phyloP scores from a whole-genome alignment of 2,113 vertebrate genomes.

The Xerus inauris region DNA sequence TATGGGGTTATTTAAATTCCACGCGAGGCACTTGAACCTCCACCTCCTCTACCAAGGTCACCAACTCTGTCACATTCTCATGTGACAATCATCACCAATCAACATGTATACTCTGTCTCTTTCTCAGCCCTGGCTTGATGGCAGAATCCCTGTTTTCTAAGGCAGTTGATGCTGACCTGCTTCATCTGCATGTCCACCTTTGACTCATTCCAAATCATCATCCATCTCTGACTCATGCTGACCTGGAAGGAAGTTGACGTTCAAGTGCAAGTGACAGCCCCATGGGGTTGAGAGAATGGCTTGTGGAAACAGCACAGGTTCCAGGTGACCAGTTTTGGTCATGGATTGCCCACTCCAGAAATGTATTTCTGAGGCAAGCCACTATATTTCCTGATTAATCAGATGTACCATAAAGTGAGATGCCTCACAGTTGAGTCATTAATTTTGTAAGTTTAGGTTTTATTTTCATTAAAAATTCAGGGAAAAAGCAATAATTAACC shows the following conservation, averaged over 20 bases:
- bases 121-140: neutral
- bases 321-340: neutral
- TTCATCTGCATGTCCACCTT: neutral
- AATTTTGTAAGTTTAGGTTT: neutral
- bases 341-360: neutral
- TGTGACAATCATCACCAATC: neutral
- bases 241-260: neutral
- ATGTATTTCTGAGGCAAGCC: neutral
- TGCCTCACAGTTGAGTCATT: neutral
- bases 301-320: fast-evolving
- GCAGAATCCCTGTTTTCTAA: neutral
- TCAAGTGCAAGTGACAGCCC: neutral
- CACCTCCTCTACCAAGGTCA: neutral
- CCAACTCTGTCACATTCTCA: neutral
- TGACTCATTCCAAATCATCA: neutral
- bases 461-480: neutral
- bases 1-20: neutral
- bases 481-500: neutral
- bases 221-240: neutral
- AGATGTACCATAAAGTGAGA: neutral
- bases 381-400: neutral
- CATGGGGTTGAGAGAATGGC: fast-evolving
- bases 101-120: fast-evolving
- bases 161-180: too few species aligned
- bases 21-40: neutral